Evolutionary conservation across 2,888 invertebrate species (phyloP), one percentile per base, ranked within the genome.

Genomic region (Cybosia mesomella): DNA sequence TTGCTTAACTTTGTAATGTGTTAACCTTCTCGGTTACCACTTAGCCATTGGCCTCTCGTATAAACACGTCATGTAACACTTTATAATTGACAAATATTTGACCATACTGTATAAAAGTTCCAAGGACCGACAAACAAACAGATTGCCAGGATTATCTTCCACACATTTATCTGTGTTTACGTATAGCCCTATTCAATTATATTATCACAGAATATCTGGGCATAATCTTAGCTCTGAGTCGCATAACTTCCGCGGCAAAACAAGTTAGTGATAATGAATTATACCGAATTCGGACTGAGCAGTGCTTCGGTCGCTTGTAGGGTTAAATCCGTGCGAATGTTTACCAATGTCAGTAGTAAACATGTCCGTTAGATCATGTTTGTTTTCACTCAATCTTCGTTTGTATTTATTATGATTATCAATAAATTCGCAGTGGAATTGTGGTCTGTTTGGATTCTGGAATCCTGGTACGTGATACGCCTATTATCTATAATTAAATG

Each of bases 181-280:
- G 61, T 68, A 72, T 64, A 74, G 70, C 68, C 36, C 66, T 68
- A 77, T 80, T 80, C 67, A 80, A 80, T 81, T 72, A 79, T 71
- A 81, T 78, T 78, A 78, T 81, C 71, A 67, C 58, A 59, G 66
- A 54, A 82, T 68, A 79, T 80, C 70, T 63, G 34, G 67, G 67
- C 64, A 66, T 72, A 66, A 70, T 72, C 75, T 72, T 73, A 71
- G 71, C 71, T 75, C 66, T 66, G 58, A 62, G 76, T 74, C 76
- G 76, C 74, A 82, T 78, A 85, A 87, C 57, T 80, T 79, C 58
- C 58, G 55, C 67, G 79, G 86, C 86, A 90, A 91, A 91, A 91
- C 91, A 91, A 88, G 79, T 84, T 83, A 83, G 83, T 87, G 85
- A 87, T 90, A 92, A 90, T 90, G 92, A 91, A 87, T 89, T 89